phyloP scores from a whole-genome alignment of 2,113 vertebrate genomes.

The Excalfactoria chinensis region DNA sequence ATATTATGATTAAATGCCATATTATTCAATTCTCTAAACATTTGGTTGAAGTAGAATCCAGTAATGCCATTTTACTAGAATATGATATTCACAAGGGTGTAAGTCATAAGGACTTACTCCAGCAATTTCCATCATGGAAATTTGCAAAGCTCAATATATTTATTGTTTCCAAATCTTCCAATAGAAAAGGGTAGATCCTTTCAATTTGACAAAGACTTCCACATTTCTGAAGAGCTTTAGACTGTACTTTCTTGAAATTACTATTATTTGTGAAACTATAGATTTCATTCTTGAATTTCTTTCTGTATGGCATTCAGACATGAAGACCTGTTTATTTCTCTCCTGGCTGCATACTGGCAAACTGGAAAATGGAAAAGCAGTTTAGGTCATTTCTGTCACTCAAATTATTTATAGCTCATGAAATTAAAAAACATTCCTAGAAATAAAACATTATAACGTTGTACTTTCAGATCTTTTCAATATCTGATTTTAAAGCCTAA shows the following conservation, averaged over 20 bases:
- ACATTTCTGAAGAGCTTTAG: neutral
- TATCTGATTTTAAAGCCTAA: neutral
- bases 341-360: neutral
- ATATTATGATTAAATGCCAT: neutral
- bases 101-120: neutral
- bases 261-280: neutral
- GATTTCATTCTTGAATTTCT: neutral
- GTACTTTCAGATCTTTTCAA: neutral
- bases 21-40: neutral
- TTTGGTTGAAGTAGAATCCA: neutral
- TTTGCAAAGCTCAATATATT: neutral
- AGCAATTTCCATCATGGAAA: neutral
- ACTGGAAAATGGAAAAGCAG: neutral
- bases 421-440: neutral
- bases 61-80: neutral
- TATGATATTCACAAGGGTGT: neutral
- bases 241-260: neutral
- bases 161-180: neutral
- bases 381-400: neutral
- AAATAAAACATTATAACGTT: neutral
- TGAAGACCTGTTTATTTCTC: neutral
- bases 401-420: neutral
- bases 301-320: neutral
- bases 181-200: neutral
- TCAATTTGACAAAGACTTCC: neutral